Evolutionary conservation across 2,797 vertebrate species (phyloP), one percentile per base, ranked within the genome.

Genomic region (Scomberomorus guttatus): DNA sequence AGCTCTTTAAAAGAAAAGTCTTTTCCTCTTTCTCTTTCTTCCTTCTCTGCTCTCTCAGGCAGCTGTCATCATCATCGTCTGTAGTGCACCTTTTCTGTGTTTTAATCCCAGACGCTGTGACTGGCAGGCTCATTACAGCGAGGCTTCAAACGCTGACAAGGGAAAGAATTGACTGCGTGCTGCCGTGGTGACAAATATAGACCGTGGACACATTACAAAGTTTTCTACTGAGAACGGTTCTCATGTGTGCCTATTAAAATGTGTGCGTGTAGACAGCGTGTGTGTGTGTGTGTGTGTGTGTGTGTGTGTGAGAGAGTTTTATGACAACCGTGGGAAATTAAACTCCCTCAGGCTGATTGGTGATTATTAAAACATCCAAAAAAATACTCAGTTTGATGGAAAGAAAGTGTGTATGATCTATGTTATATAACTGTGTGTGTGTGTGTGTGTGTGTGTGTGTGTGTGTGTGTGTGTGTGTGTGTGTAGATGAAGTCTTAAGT

Each of bases 291-390:
- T 1, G 17, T 57, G 68, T 46, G 58, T 17, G 60, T 18, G 39
- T 66, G 59, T 39, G 20, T 17, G 63, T 32, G 34, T 18, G n/a
- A 46, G 44, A 34, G 55, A 50, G 29, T 25, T 65, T 74, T 50
- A n/a, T 82, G 79, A 85, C 48, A 82, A 80, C 54, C 46, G 15
- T 85, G 58, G 48, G 77, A 80, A 85, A 88, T 82, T 8, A 75
- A 62, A 77, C 50, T 81, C 67, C 50, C 44, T 59, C 44, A 0
- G 44, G 74, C 58, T 42, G 62, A 81, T 44, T 73, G 42, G 57
- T 76, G 42, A 57, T 63, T 72, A 39, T 75, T 70, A 66, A 72
- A 59, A 37, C 25, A 14, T 58, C 44, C 12, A 15, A 55, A 52
- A 68, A 46, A 2, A 1, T 12, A 46, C 39, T 73, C 11, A 54